Evolutionary conservation across 1,140 invertebrate genomes (phyloP), one percentile per base, ranked within the genome.

Genomic region (Aphidius ervi): DNA sequence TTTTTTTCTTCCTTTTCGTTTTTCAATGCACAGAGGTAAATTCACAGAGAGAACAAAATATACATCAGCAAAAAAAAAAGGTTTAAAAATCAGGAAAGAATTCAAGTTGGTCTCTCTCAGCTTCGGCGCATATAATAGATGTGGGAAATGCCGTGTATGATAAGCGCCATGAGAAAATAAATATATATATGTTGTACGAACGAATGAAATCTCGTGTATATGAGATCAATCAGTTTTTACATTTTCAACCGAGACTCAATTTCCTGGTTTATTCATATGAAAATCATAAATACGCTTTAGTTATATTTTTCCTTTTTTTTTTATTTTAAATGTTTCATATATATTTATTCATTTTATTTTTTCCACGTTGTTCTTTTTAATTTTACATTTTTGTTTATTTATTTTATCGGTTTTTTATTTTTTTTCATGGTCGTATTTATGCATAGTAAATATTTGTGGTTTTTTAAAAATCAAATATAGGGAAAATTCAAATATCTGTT

Each of bases 61-160:
- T 31, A 31, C 23, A 31, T 31, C 23, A 31, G 23, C 23, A 2
- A 31, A 31, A 31, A 3, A 31, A 31, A 31, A 3, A 31, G 0
- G 4, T 31, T 31, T 31, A 31, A 31, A 31, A 31, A 31, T 31
- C 23, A 31, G 2, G 2, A 31, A 31, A 31, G 4, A 31, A 31
- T 31, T 31, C 23, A 23, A 23, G 3, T 23, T 23, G 1, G 1
- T 23, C 3, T 23, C 3, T 23, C 3, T 23, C 4, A 31, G 4
- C 23, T 31, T 31, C 1, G 23, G 23, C 61, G 64, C 61, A 5
- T 47, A 58, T 65, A 65, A 65, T 65, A 65, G 61, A 65, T 61
- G 62, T 57, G 46, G 60, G 53, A 50, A 60, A 55, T 42, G 42
- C 50, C 40, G 8, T 55, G 59, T 56, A 53, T 61, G 59, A 61